Evolutionary conservation across 2,113 vertebrate genomes (phyloP), one percentile per base, ranked within the genome.

Genomic region (Pituophis catenifer): DNA sequence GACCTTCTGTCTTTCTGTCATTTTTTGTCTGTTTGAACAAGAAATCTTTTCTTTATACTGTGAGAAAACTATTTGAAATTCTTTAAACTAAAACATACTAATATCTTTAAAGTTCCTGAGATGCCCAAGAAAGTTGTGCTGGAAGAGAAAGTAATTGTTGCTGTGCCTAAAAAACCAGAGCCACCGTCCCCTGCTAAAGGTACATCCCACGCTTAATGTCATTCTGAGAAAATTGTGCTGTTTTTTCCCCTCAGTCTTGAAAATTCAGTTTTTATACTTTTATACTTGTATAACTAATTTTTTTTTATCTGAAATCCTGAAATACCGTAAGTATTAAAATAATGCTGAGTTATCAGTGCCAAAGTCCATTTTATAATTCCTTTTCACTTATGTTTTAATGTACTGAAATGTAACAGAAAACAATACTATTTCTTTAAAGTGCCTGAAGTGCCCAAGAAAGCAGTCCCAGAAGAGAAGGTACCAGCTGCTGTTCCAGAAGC

Each of bases 41-140:
- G 15, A 94, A 90, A 29, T 89, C 85, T 94, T 62, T 90, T 53
- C 17, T 89, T 5, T 0, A 44, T 93, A 38, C 90, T 93, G 90
- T 52, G 33, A 48, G 90, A 86, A 52, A 86, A 55, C 13, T 54
- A 55, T 93, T 59, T 90, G 7, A 50, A 50, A 92, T 91, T 94
- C 90, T 90, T 93, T 24, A 90, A 94, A 86, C n/a, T 94, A 94
- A 95, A 96, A 91, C 53, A 24, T 92, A 93, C 93, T 97, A 95
- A 96, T 97, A 96, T 97, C 96, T 98, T 98, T 96, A 94, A 98
- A 98, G 97, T 96, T 94, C 93, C 96, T 19, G 96, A 97, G 89
- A 94, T 95, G 90, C 94, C 95, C 21, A 97, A 96, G 97, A 98
- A 98, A 95, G 95, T 92, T 92, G 93, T 96, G 93, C 97, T 94